Percentiles rank a stretch among this genome's conserved stretches.
phyloP scores from a whole-genome alignment of 2,797 vertebrate genomes.

The Sebastes taczanowskii region DNA sequence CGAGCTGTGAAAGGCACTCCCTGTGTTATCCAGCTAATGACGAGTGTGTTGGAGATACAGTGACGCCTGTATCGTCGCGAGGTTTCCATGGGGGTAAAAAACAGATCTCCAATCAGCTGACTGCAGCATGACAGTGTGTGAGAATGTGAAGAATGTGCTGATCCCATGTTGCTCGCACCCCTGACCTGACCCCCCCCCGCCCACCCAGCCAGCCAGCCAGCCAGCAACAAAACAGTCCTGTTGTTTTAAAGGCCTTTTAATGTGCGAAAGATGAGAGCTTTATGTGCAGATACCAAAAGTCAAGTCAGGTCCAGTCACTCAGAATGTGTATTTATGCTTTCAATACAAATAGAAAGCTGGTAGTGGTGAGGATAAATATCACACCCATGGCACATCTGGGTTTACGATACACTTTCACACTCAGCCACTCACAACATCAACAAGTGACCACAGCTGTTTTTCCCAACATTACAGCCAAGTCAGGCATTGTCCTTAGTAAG shows the following conservation, averaged over 20 bases:
- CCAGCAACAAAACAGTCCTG: slow-evolving; percentile 66
- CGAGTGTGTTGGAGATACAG: slow-evolving; percentile 24
- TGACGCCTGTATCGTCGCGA: slow-evolving; percentile 17
- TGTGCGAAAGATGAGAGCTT: slow-evolving; percentile 53
- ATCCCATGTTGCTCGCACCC: slow-evolving; percentile 68
- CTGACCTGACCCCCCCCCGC: slow-evolving; percentile 53
- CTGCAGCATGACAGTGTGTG: slow-evolving; percentile 78
- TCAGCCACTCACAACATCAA: background rate
- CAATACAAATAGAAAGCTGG: background rate
- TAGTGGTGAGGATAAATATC: background rate
- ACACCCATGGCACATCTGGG: background rate
- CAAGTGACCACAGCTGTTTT: background rate
- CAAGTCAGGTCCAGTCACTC: background rate
- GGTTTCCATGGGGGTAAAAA: slow-evolving; percentile 61
- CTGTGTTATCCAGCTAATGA: slow-evolving; percentile 6
- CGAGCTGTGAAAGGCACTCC: background rate
- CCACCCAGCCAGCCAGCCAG: slow-evolving; percentile 7
- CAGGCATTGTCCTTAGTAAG: background rate
- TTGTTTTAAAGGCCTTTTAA: slow-evolving; percentile 67
- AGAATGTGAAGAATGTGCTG: slow-evolving; percentile 83
- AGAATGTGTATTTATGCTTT: background rate
- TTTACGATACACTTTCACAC: background rate
- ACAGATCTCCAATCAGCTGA: slow-evolving; percentile 78
- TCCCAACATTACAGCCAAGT: background rate
- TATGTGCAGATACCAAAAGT: slow-evolving; percentile 21